Evolutionary conservation across 2,888 invertebrate species (phyloP).

Genomic region (Rhagophthalmus giganteus): DNA sequence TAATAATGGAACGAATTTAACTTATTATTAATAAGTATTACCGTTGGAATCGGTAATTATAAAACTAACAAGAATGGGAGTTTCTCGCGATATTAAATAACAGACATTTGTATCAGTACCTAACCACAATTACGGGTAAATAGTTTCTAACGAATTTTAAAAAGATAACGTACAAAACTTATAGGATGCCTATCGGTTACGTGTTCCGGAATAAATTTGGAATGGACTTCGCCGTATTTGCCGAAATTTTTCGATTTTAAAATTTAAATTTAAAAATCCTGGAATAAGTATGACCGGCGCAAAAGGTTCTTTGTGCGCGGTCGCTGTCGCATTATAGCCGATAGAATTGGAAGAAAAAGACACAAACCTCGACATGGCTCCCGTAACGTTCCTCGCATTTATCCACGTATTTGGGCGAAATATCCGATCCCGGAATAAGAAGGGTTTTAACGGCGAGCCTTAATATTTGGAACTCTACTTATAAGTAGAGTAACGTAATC

Average conservation of each 20-base stretch:
- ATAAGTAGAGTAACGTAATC: constrained; percentile 64
- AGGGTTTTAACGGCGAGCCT: constrained; percentile 65
- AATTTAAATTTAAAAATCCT: constrained; percentile 54
- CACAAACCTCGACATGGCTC: constrained; percentile 44
- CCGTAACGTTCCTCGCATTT: constrained; percentile 62
- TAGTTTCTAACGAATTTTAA: constrained; percentile 2
- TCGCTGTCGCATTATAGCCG: constrained; percentile 67
- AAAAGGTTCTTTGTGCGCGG: constrained; percentile 65
- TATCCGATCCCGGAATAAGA: constrained; percentile 60
- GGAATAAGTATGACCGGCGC: constrained; percentile 58
- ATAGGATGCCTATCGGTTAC: constrained; percentile 45
- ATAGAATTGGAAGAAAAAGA: constrained; percentile 66
- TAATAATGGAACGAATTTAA: no score
- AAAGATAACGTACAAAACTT: no score
- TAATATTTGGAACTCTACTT: no score
- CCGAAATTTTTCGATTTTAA: no score
- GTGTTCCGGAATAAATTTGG: constrained; percentile 51
- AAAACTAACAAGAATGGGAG: no score
- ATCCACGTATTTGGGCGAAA: constrained; percentile 65
- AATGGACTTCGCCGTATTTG: constrained; percentile 65
- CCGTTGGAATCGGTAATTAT: no score
- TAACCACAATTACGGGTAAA: constrained; percentile 47
- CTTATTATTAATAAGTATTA: no score
- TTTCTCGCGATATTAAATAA: no score
- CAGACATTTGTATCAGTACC: constrained; percentile 41